Evolutionary conservation across 2,888 invertebrate species (phyloP), one percentile per base, ranked within the genome.

Genomic region (Morpho helenor): DNA sequence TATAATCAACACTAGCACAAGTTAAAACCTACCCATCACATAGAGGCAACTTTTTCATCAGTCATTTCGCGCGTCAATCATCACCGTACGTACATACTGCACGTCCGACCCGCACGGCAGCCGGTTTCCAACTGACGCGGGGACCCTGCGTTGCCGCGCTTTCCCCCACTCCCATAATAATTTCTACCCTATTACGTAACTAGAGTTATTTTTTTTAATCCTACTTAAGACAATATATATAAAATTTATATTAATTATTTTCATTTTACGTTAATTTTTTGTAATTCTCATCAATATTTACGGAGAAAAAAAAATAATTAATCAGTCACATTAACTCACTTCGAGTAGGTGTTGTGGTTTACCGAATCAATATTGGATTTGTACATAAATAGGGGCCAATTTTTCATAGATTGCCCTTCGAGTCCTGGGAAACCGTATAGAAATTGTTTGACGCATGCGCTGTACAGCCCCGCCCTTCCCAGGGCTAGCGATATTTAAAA

Each of bases 401-500:
- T 57, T 62, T 45, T 47, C 7, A 43, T 49, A 52, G 48, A 77
- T 77, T 73, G 71, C 79, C 76, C 77, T 74, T 72, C 65, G 73
- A 74, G 77, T 80, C 77, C 76, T 72, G 76, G 77, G 76, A 71
- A 77, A 73, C 55, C 58, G 61, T 57, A 63, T 58, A 60, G 62
- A 64, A 57, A 46, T 56, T 10, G 45, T 54, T 45, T 50, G 58
- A 70, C 87, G 87, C 86, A 80, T 77, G 88, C 87, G 87, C 69
- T 67, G 10, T 43, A 52, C 64, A 74, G 84, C 86, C 82, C 83
- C 87, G 81, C 88, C 87, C 87, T 80, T 79, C 85, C 84, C 77
- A 81, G 80, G 72, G 74, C 70, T 69, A 71, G 67, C 69, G 72
- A 72, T 73, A 73, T 76, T 78, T 76, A 72, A 74, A 80, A 82